These are phyloP conservation scores for Bugula neritina DNA, from an alignment of 2,888 invertebrate genomes.

Conservation along the genomic window DNA sequence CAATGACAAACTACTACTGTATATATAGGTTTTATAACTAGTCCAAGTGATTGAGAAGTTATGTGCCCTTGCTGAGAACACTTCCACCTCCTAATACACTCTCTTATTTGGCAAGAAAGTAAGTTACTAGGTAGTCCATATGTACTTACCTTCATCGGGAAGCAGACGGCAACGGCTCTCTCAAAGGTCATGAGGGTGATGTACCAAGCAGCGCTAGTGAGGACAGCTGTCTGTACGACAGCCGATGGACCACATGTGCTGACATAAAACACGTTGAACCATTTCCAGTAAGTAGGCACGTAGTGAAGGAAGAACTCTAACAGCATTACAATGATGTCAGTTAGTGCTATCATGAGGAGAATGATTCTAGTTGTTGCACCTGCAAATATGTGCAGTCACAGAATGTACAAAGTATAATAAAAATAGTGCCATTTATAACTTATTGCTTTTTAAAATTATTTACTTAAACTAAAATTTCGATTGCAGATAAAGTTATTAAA, in stretches of 20 bases:
- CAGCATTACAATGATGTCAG: not conserved
- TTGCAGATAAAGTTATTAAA: too few relatives aligned
- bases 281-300: conserved; percentile 1
- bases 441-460: too few relatives aligned
- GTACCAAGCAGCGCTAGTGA: conserved; percentile 12
- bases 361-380: not conserved
- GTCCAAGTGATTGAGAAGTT: too few relatives aligned
- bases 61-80: too few relatives aligned
- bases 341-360: not conserved
- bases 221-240: not conserved
- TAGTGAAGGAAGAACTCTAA: not conserved
- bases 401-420: too few relatives aligned
- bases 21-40: too few relatives aligned
- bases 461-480: too few relatives aligned
- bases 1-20: too few relatives aligned
- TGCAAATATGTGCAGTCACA: not conserved
- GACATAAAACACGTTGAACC: not conserved
- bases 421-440: too few relatives aligned
- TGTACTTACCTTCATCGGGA: conserved; percentile 17
- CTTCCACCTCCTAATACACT: too few relatives aligned
- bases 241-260: not conserved
- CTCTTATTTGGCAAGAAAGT: too few relatives aligned
- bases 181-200: conserved; percentile 12
- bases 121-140: too few relatives aligned
- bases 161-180: conserved; percentile 15